A percentile compares a stretch with the other conserved stretches of the same genome.
Conservation (phyloP, 2,797 vertebrate species). For the Myotis planiceps region DNA sequence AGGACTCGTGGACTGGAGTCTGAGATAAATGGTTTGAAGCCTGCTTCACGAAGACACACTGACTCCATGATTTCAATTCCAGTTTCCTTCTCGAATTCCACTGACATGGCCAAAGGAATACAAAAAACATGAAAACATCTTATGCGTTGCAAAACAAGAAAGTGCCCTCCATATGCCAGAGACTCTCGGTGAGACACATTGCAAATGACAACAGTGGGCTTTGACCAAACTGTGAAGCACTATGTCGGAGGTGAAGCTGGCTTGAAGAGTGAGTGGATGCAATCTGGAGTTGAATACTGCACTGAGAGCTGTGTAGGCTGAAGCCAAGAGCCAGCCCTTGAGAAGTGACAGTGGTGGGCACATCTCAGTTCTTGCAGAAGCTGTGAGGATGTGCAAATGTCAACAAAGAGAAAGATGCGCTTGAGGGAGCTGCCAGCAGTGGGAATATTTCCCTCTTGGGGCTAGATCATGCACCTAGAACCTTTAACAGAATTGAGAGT, state of each 20-base stretch:
- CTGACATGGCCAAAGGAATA: neutral
- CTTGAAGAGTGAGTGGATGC: neutral
- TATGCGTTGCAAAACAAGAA: neutral
- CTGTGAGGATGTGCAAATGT: neutral
- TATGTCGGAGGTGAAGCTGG: neutral
- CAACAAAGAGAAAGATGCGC: neutral
- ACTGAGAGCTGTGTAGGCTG: fast-evolving
- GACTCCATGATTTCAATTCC: constrained; percentile 18
- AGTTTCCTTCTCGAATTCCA: constrained; percentile 14
- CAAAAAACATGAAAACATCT: neutral
- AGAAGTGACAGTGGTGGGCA: neutral
- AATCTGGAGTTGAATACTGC: neutral
- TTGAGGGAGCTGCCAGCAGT: neutral
- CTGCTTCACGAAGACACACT: constrained; percentile 28
- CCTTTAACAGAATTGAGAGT: neutral
- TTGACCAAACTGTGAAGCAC: neutral
- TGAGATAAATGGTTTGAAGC: constrained; percentile 47
- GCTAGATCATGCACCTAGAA: neutral
- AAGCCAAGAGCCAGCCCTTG: neutral
- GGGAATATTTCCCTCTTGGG: neutral
- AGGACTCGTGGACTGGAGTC: neutral
- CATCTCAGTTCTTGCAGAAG: neutral
- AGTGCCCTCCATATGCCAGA: neutral
- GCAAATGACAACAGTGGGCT: neutral
- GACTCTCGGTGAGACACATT: neutral